A percentile compares a stretch with the other conserved stretches of the same genome.
phyloP scores from a whole-genome alignment of 2,888 invertebrate species.

The Megalurothrips usitatus region DNA sequence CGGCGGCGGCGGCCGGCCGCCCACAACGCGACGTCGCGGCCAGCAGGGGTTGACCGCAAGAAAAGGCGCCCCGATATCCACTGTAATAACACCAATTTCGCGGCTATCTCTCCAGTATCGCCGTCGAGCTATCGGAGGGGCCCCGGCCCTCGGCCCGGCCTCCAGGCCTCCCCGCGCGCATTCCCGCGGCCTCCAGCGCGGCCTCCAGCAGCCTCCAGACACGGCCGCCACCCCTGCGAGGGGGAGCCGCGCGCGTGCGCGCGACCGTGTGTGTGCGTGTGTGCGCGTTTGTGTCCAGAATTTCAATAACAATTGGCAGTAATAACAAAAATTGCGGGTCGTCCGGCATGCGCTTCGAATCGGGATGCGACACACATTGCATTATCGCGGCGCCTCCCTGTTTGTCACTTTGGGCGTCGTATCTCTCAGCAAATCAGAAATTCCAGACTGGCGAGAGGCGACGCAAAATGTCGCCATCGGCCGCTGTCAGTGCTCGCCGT shows the following conservation, averaged over 20 bases:
- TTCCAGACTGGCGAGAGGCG: no score
- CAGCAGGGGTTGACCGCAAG: conserved; percentile 7
- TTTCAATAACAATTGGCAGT: conserved; percentile 22
- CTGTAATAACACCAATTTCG: conserved; percentile 25
- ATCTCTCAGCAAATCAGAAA: no score
- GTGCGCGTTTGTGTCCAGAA: not conserved
- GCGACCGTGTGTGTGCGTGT: no score
- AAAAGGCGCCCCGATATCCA: conserved; percentile 13
- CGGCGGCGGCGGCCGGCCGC: not conserved
- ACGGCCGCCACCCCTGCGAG: not conserved
- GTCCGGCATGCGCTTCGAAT: not conserved
- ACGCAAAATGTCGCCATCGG: no score
- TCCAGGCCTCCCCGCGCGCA: not conserved
- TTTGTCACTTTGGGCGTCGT: no score
- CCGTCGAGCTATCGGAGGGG: not conserved
- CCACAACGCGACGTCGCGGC: no score
- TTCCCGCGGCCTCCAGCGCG: not conserved
- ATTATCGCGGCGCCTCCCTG: no score
- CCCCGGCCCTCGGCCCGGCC: not conserved
- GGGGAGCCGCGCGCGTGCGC: not conserved
- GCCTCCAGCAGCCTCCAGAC: not conserved
- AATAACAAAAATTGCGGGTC: conserved; percentile 6
- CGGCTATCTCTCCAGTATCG: conserved; percentile 19
- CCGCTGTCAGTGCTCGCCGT: no score
- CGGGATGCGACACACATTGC: not conserved